phyloP scores from a whole-genome alignment of 1,140 invertebrate species.

The Calycopis cecrops region DNA sequence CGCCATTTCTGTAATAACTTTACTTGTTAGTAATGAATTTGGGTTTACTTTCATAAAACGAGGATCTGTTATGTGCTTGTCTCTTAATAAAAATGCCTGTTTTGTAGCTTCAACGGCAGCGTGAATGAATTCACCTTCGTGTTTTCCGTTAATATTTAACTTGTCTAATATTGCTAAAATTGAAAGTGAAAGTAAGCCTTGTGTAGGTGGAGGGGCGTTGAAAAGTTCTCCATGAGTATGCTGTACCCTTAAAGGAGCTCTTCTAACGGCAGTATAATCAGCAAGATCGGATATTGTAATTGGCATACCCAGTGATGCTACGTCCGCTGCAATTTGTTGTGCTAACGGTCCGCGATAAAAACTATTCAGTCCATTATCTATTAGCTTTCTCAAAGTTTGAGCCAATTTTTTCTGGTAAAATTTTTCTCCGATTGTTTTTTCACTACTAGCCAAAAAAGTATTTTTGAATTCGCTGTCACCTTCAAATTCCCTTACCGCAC shows the following conservation, averaged over 20 bases:
- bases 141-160: constrained; percentile 47
- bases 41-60: constrained; percentile 48
- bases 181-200: constrained; percentile 53
- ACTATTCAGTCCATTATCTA: constrained; percentile 50
- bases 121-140: constrained; percentile 63
- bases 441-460: constrained; percentile 39
- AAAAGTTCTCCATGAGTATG: constrained; percentile 48
- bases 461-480: constrained; percentile 36
- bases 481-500: constrained; percentile 1
- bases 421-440: constrained; percentile 39
- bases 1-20: constrained; percentile 45
- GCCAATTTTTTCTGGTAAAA: constrained; percentile 52
- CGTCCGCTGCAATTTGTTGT: constrained; percentile 50
- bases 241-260: constrained; percentile 40
- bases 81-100: constrained; percentile 52
- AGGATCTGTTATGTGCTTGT: constrained; percentile 58
- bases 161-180: constrained; percentile 58
- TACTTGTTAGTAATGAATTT: constrained; percentile 37
- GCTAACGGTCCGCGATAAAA: constrained; percentile 57
- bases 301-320: constrained; percentile 49
- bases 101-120: constrained; percentile 60
- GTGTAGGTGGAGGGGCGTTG: constrained; percentile 58
- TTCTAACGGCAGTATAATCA: constrained; percentile 48
- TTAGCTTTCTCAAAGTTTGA: constrained; percentile 42
- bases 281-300: constrained; percentile 54